phyloP scores from a whole-genome alignment of 2,888 invertebrate species.

The Agrochola lychnidis region DNA sequence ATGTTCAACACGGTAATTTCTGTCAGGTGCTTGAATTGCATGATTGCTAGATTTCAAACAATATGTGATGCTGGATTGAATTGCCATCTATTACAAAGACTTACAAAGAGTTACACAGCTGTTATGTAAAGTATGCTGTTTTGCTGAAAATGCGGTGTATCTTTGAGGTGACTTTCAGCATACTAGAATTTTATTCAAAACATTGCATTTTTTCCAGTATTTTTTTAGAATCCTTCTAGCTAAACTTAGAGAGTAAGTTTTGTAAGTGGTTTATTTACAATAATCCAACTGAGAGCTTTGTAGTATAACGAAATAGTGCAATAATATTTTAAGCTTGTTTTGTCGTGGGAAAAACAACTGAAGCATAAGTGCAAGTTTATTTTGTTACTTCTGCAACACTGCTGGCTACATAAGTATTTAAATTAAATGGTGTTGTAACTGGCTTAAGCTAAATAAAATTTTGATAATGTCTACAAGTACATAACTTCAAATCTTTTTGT shows the following conservation, averaged over 20 bases:
- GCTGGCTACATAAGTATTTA: not conserved
- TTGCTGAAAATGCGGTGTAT: too few relatives aligned
- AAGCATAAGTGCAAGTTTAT: not conserved
- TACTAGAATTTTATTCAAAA: not conserved
- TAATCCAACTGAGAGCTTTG: not conserved
- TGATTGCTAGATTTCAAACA: not conserved
- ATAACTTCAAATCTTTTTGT: not conserved
- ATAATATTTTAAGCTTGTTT: slow-evolving; percentile 3
- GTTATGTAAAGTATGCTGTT: too few relatives aligned
- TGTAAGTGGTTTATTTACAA: slow-evolving; percentile 15
- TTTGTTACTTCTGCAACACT: not conserved
- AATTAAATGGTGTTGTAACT: not conserved
- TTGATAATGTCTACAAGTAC: not conserved
- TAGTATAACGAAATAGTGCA: not conserved
- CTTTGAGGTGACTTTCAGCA: too few relatives aligned
- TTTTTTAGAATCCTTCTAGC: not conserved
- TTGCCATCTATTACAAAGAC: too few relatives aligned
- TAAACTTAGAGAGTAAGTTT: not conserved
- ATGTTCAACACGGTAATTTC: not conserved
- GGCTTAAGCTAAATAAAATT: not conserved
- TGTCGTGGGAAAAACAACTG: not conserved
- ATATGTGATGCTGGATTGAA: too few relatives aligned
- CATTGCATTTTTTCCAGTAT: not conserved
- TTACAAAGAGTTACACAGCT: too few relatives aligned
- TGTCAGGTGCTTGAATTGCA: not conserved